Base-by-base conservation (phyloP, 2,113 vertebrate genomes). In the Trachemys scripta region DNA sequence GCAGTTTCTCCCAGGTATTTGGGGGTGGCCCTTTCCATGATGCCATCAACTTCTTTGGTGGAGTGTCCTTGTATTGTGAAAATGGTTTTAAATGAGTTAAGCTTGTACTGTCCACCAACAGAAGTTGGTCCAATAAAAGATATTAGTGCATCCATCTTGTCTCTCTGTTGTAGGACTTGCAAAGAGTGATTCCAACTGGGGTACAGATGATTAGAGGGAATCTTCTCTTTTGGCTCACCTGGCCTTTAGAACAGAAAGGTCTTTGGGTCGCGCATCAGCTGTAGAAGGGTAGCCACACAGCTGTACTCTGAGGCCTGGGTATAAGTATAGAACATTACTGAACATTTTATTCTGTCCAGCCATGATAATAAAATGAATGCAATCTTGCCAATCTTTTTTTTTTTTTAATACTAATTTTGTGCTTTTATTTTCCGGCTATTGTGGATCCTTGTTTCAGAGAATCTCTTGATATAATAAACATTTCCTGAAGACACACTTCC, bases 401-500 rank as follows among this genome's bases (percentile, higher is more conserved):
- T 97, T 94, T 95, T 94, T 94, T 96, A 88, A 96, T 95, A 98
- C 94, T 80, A 97, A 97, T 96, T 97, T 97, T 93, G 79, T 85
- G 92, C 80, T 95, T 96, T 97, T 97, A 96, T 96, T 97, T 98
- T 97, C 97, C 97, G 94, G 96, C 92, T 94, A 98, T 98, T 98
- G 97, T 98, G 53, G 2, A 94, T 94, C 5, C 22, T 90, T 47
- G 85, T 90, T 96, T 94, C 92, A 82, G 96, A 94, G 93, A 97
- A 93, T 91, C 92, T 83, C 4, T 4, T 78, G 75, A 80, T 94
- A 96, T 93, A 97, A 97, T 93, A 97, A 98, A 97, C 96, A 97
- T 97, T 97, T 98, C 97, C 97, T 98, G 97, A 98, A 97, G 97
- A 98, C 95, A 94, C 97, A 96, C 95, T 98, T 98, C 98, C 98